Conservation (phyloP, 1,140 invertebrate genomes). For the Euglossa dilemma region DNA sequence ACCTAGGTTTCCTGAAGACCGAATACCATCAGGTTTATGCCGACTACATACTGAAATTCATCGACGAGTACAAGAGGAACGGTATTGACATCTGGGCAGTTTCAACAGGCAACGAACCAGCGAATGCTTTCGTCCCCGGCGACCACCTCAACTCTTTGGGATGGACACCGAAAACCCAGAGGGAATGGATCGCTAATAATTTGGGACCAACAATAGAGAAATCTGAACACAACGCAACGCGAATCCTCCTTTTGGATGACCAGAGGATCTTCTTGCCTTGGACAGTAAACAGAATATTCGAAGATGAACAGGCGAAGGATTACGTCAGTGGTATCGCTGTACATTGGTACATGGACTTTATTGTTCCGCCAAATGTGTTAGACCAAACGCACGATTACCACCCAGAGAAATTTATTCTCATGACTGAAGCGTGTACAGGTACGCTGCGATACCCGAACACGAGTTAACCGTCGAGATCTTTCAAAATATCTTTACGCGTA, state of each 20-base stretch:
- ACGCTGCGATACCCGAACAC: constrained; percentile 59
- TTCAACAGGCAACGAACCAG: constrained; percentile 87
- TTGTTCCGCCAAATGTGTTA: constrained; percentile 83
- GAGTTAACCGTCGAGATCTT: too few relatives aligned
- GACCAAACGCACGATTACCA: constrained; percentile 83
- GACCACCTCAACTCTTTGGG: constrained; percentile 88
- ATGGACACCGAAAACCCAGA: constrained; percentile 84
- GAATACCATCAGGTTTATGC: constrained; percentile 91
- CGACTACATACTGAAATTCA: constrained; percentile 90
- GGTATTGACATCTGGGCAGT: constrained; percentile 85
- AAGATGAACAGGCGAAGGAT: constrained; percentile 54
- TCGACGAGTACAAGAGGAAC: constrained; percentile 82
- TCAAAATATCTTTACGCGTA: too few relatives aligned
- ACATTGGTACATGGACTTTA: constrained; percentile 87
- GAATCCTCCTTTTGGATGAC: constrained; percentile 89
- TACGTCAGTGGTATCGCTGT: constrained; percentile 86
- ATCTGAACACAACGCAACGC: constrained; percentile 83
- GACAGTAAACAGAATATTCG: constrained; percentile 73
- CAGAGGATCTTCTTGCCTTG: constrained; percentile 85
- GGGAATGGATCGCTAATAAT: constrained; percentile 87
- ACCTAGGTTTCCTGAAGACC: constrained; percentile 83
- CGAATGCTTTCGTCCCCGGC: constrained; percentile 84
- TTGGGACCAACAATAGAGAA: constrained; percentile 86
- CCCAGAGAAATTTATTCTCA: constrained; percentile 89
- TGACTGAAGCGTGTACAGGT: constrained; percentile 91